Base-by-base conservation (phyloP, 2,113 vertebrate genomes). In the Camelus bactrianus region DNA sequence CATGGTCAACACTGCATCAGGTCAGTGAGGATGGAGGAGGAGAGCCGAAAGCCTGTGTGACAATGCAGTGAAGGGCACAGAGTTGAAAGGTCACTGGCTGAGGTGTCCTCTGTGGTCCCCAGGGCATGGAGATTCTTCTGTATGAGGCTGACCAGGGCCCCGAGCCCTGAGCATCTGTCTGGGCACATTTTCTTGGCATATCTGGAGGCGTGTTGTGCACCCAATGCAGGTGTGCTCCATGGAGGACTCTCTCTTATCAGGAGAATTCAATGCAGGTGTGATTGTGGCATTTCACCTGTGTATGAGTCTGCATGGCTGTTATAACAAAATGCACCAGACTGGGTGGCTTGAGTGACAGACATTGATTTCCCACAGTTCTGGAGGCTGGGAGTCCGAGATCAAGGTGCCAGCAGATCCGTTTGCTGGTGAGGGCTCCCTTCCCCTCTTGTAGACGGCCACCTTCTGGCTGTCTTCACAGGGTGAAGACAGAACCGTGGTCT, bases 381-480 rank as follows among this genome's bases (percentile, higher is more conserved):
- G 26, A 54, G 80, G n/a, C 81, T 82, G 52, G 52, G 77, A 28
- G 20, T 12, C 35, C 6, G 16, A 85, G 70, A 46, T 65, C 35
- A 17, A 56, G 7, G 32, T n/a, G 10, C 16, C 6, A 8, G 48
- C 19, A 38, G 32, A 15, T 52, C 24, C 54, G 24, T 16, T 17
- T n/a, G n/a, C 76, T 56, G 88, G 48, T 60, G 28, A 52, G 58
- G 28, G 42, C 58, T 6, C 26, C 0, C 22, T 46, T 46, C 81
- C 46, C 13, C n/a, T 12, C n/a, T 26, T 30, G 48, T 48, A 10
- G n/a, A n/a, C 0, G 4, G 19, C 26, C 2, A 8, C n/a, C n/a
- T 62, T 54, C 80, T 15, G n/a, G 5, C 91, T n/a, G 80, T 17
- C 9, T 50, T 77, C 58, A 6, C 9, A 1, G 10, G 48, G 10